Evolutionary conservation across 2,797 vertebrate genomes (phyloP).

Genomic region (Cirrhinus mrigala): DNA sequence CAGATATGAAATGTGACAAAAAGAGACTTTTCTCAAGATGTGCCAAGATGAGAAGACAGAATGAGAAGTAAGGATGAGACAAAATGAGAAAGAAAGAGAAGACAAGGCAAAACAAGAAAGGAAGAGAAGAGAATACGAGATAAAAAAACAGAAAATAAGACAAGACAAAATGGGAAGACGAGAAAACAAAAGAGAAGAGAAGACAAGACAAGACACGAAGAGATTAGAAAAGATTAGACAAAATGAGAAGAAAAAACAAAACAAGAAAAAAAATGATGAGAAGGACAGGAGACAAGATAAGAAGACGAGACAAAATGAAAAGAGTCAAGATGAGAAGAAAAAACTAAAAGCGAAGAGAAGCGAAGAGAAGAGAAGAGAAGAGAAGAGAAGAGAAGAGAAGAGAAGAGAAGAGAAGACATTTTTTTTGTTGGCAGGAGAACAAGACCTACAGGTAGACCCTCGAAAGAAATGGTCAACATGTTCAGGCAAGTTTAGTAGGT

Average conservation of each 20-base stretch:
- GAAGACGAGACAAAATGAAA: background rate
- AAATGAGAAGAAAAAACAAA: background rate
- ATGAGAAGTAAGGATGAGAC: background rate
- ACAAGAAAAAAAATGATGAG: background rate
- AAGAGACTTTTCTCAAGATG: no score
- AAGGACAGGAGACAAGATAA: background rate
- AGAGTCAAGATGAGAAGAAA: background rate
- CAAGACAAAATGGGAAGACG: background rate
- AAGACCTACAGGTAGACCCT: slow-evolving; percentile 68
- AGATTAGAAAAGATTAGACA: background rate
- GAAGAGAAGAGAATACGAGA: no score
- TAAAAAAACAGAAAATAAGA: background rate
- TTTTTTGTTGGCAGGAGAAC: slow-evolving; percentile 68
- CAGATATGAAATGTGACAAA: no score
- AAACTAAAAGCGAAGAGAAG: background rate
- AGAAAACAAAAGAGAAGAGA: background rate
- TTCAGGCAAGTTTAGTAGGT: slow-evolving; percentile 70
- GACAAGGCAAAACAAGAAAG: background rate
- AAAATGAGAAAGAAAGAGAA: background rate
- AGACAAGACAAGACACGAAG: background rate
- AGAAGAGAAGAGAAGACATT: slow-evolving; percentile 38
- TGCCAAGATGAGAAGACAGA: background rate
- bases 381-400: background rate
- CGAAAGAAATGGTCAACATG: slow-evolving; percentile 63
- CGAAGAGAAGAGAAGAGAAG: background rate